Base-by-base conservation (phyloP, 1,140 invertebrate species). In the Drosophila sucinea region DNA sequence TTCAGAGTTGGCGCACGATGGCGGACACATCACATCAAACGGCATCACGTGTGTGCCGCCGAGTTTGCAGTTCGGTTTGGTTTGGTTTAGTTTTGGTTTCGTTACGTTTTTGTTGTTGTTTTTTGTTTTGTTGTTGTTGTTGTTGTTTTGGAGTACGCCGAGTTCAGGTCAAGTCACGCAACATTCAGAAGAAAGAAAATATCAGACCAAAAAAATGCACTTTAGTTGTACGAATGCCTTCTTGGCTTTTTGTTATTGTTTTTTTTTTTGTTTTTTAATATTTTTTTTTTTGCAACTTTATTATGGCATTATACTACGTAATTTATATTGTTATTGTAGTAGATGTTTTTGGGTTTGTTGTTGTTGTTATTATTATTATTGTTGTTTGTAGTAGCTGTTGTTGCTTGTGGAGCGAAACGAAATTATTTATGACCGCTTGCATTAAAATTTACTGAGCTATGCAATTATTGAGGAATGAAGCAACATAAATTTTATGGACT, bases 361-460 rank as follows among this genome's bases (percentile, higher is more conserved):
- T 41, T 41, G n/a, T 41, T 41, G n/a, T 41, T 17, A 4, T 17
- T 3, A 11, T 41, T 51, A 5, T 47, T 47, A 23, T 51, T 51
- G 23, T 51, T 51, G 7, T 27, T 47, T 51, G 7, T 27, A 25
- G 7, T 47, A 8, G 17, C 25, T 47, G 44, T 47, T 51, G 44
- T 51, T 51, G 44, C 44, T 51, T 51, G 44, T 27, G 23, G 2
- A 51, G 44, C 44, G 81, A 32, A 82, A 82, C 78, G 80, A 89
- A 89, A 90, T 89, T 89, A 89, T 89, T 89, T 89, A 89, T 90
- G 84, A 90, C 81, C 85, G 81, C 84, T 90, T 89, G 85, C 84
- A 89, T 89, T 89, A 89, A 89, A 89, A 90, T 89, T 84, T 89
- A 89, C 84, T 77, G 85, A 89, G 81, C 84, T 89, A 89, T 89